phyloP scores from a whole-genome alignment of 1,140 invertebrate genomes.

The Calosoma granatense region DNA sequence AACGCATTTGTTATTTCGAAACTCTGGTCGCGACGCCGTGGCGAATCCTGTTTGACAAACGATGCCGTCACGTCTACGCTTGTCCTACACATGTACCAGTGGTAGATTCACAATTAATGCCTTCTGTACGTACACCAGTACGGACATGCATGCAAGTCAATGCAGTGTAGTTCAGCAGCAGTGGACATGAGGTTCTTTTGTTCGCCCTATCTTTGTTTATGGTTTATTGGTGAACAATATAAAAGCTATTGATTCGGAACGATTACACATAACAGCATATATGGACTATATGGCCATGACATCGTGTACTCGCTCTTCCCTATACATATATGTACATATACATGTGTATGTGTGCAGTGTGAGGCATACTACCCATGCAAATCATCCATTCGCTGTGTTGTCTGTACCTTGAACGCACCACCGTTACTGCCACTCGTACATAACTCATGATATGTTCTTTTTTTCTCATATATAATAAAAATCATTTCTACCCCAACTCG shows the following conservation, averaged over 20 bases:
- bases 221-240: conserved; percentile 29
- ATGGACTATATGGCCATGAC: no score
- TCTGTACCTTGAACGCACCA: no score
- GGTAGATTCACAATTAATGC: conserved; percentile 26
- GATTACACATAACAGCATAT: conserved; percentile 27
- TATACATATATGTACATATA: conserved; percentile 1
- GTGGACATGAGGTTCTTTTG: not conserved
- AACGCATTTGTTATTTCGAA: conserved; percentile 1
- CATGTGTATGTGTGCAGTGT: not conserved
- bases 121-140: not conserved
- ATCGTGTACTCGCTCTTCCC: no score
- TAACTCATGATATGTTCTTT: no score
- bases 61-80: conserved; percentile 20
- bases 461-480: no score
- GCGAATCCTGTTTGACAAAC: conserved; percentile 11
- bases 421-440: no score
- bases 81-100: conserved; percentile 30
- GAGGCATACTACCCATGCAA: no score
- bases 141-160: not conserved
- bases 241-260: conserved; percentile 30
- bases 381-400: no score
- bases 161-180: no score
- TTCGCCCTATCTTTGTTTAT: conserved; percentile 16
- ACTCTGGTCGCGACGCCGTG: not conserved
- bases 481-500: no score